These are phyloP conservation scores for Alloplasta piceator DNA, from an alignment of 2,888 invertebrate genomes.

Conservation along the genomic window DNA sequence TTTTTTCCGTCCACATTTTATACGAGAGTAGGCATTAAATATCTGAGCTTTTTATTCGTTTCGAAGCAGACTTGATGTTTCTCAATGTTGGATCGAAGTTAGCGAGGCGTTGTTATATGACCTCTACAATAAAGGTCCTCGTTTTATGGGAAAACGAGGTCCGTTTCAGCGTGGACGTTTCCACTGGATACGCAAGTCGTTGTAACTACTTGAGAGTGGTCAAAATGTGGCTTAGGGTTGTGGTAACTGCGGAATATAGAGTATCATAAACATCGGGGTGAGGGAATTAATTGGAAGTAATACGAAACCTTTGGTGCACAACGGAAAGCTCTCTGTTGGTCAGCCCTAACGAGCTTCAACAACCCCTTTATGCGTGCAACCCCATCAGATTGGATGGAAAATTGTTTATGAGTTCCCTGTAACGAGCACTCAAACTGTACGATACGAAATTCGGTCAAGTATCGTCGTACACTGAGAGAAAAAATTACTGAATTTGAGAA, in stretches of 20 bases:
- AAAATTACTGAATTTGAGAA: too few relatives aligned
- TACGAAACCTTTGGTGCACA: constrained; percentile 19
- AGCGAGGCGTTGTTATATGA: too few relatives aligned
- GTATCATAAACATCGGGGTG: too few relatives aligned
- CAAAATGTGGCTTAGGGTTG: neutral
- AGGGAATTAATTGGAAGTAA: constrained; percentile 6
- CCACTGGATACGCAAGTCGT: neutral
- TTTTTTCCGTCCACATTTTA: too few relatives aligned
- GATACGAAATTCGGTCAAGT: neutral
- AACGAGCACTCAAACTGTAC: too few relatives aligned
- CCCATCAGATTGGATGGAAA: too few relatives aligned
- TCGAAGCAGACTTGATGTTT: too few relatives aligned
- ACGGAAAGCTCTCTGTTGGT: constrained; percentile 16
- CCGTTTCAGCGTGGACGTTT: constrained; percentile 5
- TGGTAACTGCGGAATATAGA: neutral
- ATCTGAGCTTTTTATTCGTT: too few relatives aligned
- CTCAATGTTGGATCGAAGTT: too few relatives aligned
- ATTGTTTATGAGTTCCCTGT: constrained; percentile 19
- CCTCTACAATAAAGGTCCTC: too few relatives aligned
- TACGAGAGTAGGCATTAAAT: too few relatives aligned
- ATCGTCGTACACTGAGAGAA: too few relatives aligned
- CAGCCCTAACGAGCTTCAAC: constrained; percentile 29
- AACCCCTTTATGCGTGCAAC: constrained; percentile 18
- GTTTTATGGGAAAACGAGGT: neutral
- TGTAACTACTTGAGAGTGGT: constrained; percentile 6